A percentile compares a stretch with the other conserved stretches of the same genome.
Conservation (phyloP, 2,113 vertebrate species). For the Dicentrarchus labrax region DNA sequence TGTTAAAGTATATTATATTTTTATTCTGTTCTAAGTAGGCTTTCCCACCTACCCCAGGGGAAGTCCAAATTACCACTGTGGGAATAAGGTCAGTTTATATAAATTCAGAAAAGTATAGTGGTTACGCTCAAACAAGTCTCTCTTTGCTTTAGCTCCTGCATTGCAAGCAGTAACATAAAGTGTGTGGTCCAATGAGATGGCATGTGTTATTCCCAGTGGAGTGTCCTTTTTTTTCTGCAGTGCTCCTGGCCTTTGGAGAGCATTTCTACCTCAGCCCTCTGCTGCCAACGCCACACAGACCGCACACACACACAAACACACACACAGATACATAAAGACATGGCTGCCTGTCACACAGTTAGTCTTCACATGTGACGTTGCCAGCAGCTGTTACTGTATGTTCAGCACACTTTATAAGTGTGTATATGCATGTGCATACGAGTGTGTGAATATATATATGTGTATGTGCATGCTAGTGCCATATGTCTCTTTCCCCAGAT, state of each 20-base stretch:
- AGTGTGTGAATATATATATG: slow-evolving; percentile 21
- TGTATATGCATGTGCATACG: slow-evolving; percentile 72
- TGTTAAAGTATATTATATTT: background rate
- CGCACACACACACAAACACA: slow-evolving; percentile 3
- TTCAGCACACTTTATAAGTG: slow-evolving; percentile 81
- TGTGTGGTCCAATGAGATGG: slow-evolving; percentile 35
- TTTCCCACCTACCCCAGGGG: background rate
- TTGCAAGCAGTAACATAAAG: slow-evolving; percentile 19
- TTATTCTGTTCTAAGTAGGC: background rate
- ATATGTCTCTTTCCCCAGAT: slow-evolving; percentile 80
- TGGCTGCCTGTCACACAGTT: slow-evolving; percentile 84
- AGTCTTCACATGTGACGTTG: slow-evolving; percentile 89
- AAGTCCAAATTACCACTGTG: slow-evolving; percentile 26
- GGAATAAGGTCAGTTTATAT: slow-evolving; percentile 11
- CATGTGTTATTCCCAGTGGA: slow-evolving; percentile 39
- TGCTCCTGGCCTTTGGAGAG: slow-evolving; percentile 36
- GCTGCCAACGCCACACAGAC: slow-evolving; percentile 28
- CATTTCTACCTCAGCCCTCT: slow-evolving; percentile 38
- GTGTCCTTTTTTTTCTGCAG: slow-evolving; percentile 7
- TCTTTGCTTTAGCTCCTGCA: slow-evolving; percentile 7
- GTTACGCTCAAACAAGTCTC: slow-evolving; percentile 12
- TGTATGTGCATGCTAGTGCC: slow-evolving; percentile 34
- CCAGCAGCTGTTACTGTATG: slow-evolving; percentile 88
- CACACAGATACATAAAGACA: slow-evolving; percentile 29
- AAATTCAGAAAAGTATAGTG: slow-evolving; percentile 22